Base-by-base conservation (phyloP, 2,888 invertebrate genomes). In the Oxyteleia sp. region DNA sequence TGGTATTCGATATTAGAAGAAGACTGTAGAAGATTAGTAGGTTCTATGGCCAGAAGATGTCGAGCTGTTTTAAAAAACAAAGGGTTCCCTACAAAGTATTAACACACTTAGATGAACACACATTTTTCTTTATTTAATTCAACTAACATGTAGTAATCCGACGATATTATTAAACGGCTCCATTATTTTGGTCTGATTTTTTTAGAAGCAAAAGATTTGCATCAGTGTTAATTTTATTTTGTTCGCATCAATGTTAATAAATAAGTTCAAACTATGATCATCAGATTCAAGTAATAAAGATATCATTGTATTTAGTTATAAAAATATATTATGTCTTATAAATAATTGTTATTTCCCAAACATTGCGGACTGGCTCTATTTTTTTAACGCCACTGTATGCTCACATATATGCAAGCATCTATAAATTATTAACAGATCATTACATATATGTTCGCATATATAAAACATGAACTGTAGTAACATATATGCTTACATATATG, bases 1-100 rank as follows among this genome's bases (percentile, higher is more conserved):
- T 57, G 38, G 57, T 38, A 57, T 23, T 57, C 57, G 2, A 61
- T 61, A 43, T 43, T 29, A 11, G 43, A 43, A 61, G 61, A 61
- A 61, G 61, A 61, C n/a, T 61, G 61, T 26, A 61, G 61, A 16
- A 13, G 29, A 26, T 61, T 61, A 29, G 29, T 61, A 43, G 26
- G 43, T 15, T 41, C 61, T 15, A 61, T 61, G 43, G 26, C 43
- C 4, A 61, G 29, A 16, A 43, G 61, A 45, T 61, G 43, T 43
- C 7, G 26, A 43, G 23, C 43, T 43, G 61, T 61, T 7, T 59
- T 59, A 15, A 59, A 59, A 59, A 59, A 59, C 59, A 59, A 59
- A 59, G 59, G 41, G 1, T 61, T 61, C 43, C 61, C 43, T 26
- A 61, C 61, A 45, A 61, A 61, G 41, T 61, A 61, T 15, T 61